Conservation (phyloP, 2,113 vertebrate genomes). For the Tichodroma muraria region DNA sequence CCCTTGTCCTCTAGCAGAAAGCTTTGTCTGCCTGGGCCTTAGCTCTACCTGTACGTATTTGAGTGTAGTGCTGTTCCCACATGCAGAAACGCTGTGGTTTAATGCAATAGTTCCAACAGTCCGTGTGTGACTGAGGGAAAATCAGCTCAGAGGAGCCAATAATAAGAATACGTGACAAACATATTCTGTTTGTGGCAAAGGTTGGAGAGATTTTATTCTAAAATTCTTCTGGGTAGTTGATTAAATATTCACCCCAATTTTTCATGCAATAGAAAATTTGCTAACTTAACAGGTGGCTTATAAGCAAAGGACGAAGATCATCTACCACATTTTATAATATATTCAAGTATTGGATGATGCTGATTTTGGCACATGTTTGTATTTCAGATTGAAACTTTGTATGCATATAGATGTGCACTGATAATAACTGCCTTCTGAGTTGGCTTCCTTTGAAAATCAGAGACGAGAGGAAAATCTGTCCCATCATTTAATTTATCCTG, state of each 20-base stretch:
- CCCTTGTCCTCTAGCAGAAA: not conserved
- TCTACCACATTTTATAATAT: not conserved
- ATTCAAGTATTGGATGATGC: not conserved
- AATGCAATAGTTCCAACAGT: not conserved
- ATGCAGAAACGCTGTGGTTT: not conserved
- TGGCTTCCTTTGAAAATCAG: not conserved
- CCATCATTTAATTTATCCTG: not conserved
- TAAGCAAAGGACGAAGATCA: not conserved
- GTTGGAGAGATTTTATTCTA: not conserved
- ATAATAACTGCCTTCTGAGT: not conserved
- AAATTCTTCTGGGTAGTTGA: not conserved
- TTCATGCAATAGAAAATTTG: not conserved
- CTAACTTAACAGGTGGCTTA: not conserved
- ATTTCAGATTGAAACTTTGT: not conserved
- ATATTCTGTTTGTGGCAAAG: not conserved
- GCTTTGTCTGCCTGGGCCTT: not conserved
- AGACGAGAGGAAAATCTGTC: not conserved
- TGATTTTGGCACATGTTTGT: not conserved
- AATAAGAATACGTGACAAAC: not conserved
- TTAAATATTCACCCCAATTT: not conserved
- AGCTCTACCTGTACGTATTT: not conserved
- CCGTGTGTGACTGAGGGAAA: not conserved
- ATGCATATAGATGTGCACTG: not conserved
- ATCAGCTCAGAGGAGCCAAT: not conserved
- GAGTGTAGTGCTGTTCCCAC: not conserved